phyloP scores from a whole-genome alignment of 2,797 vertebrate species.

The Silurus lanzhouensis region DNA sequence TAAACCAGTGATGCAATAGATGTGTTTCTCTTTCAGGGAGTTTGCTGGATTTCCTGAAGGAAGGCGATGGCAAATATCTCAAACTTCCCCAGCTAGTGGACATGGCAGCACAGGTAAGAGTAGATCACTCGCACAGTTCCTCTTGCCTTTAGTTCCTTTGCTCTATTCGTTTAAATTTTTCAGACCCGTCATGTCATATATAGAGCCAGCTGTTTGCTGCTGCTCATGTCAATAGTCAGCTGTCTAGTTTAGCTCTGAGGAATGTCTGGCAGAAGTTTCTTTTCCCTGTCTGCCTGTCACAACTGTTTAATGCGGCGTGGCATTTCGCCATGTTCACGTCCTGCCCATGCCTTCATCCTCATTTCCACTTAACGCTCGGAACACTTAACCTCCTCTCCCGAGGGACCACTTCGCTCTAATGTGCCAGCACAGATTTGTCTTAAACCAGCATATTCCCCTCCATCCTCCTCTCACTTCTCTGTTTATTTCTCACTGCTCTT shows the following conservation, averaged over 20 bases:
- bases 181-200: neutral
- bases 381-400: slow-evolving; percentile 66
- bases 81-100: slow-evolving; percentile 96
- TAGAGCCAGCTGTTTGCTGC: slow-evolving; percentile 29
- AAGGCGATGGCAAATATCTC: slow-evolving; percentile 92
- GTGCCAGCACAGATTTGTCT: slow-evolving; percentile 61
- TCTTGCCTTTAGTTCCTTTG: neutral
- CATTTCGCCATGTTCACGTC: slow-evolving; percentile 36
- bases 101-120: slow-evolving; percentile 94
- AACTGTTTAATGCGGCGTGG: slow-evolving; percentile 61
- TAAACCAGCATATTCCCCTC: slow-evolving; percentile 56
- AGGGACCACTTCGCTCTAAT: slow-evolving; percentile 64
- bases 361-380: slow-evolving; percentile 62
- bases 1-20: too few relatives aligned
- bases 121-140: neutral
- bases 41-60: slow-evolving; percentile 94
- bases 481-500: slow-evolving; percentile 27
- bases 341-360: slow-evolving; percentile 42
- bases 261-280: slow-evolving; percentile 47
- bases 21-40: slow-evolving; percentile 79
- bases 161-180: neutral
- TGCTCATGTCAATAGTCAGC: slow-evolving; percentile 24
- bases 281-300: slow-evolving; percentile 61
- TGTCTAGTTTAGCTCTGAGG: slow-evolving; percentile 19
- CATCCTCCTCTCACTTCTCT: slow-evolving; percentile 22